Evolutionary conservation across 2,113 vertebrate species (phyloP), one percentile per base, ranked within the genome.

Genomic region (Ceyx margarethae): DNA sequence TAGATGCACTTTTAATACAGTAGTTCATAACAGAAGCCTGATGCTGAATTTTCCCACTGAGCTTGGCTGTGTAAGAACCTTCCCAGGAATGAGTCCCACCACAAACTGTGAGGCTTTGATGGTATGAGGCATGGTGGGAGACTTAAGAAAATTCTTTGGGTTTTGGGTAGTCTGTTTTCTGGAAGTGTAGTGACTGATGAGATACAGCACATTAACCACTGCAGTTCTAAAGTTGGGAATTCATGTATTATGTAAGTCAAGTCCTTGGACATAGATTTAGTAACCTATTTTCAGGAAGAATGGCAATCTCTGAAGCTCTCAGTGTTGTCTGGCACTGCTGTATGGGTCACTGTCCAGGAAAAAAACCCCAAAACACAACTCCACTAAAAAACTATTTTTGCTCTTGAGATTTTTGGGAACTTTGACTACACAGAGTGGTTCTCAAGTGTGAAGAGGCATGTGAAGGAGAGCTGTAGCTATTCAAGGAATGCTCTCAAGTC

Each of bases 261-360:
- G 26, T 65, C 80, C 56, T 83, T 83, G 50, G n/a, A 19, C 0
- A 1, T 37, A 76, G 22, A 33, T 76, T 71, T 53, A 35, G 4
- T 64, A 68, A 46, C 23, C 2, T 61, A 0, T 77, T 73, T 85
- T 83, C 69, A 67, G 21, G 68, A 85, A 56, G 57, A 85, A 37
- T 15, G 19, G 5, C n/a, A 5, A 3, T 69, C 26, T 81, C 1
- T 2, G 46, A 66, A 85, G 19, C 28, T 77, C 18, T 33, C 22
- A 46, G 13, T 54, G 6, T 88, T 1, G 1, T 68, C 12, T 68
- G 50, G 15, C 42, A 42, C 15, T 82, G 45, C 61, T 0, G 0
- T 78, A 29, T 19, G 17, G 16, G 15, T 71, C 37, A 15, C 15
- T 81, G n/a, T 71, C 69, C 31, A 66, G 28, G 4, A 61, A 21